phyloP scores from a whole-genome alignment of 2,888 invertebrate genomes.

The Andrena haemorrhoa region DNA sequence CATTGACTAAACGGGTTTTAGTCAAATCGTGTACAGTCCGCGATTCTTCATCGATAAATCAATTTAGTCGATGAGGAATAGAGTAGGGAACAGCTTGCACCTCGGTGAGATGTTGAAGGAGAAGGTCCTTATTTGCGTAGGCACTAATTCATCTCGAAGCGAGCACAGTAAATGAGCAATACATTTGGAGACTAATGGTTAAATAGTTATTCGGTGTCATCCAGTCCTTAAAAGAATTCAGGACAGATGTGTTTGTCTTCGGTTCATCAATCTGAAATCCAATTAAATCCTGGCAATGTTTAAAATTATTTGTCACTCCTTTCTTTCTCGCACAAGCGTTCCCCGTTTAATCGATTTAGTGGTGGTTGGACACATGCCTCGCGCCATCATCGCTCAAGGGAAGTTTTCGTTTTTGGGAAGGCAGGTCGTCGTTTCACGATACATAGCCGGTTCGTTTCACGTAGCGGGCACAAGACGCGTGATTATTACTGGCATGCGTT shows the following conservation, averaged over 20 bases:
- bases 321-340: background rate
- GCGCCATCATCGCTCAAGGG: constrained; percentile 43
- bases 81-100: no score
- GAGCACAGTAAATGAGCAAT: no score
- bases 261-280: background rate
- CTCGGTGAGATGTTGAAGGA: no score
- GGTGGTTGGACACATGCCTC: constrained; percentile 5
- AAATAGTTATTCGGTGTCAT: no score
- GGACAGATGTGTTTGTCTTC: background rate
- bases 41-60: no score
- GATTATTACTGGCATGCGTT: constrained; percentile 61
- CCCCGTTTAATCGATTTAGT: constrained; percentile 30
- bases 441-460: constrained; percentile 26
- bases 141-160: no score
- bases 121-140: no score
- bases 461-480: constrained; percentile 30
- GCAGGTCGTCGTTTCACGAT: constrained; percentile 14
- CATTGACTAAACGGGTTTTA: no score
- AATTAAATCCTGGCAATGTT: background rate
- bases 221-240: background rate
- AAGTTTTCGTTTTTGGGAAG: constrained; percentile 38
- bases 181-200: no score
- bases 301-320: constrained; percentile 45
- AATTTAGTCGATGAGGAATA: no score
- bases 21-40: no score